Evolutionary conservation across 1,140 invertebrate genomes (phyloP).

Genomic region (Geopemphigus sp.): DNA sequence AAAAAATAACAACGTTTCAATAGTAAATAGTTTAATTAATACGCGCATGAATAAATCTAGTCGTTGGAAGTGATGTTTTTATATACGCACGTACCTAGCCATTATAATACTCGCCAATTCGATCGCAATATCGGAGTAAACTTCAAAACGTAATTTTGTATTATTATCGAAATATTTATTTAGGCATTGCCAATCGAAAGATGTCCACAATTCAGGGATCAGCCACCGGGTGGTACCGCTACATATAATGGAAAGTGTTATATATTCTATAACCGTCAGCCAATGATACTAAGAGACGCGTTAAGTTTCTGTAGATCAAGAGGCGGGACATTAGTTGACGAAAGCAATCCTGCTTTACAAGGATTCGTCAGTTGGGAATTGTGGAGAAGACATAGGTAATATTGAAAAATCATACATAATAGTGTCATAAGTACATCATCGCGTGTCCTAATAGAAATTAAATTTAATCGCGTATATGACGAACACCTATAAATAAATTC

Average conservation of each 20-base stretch:
- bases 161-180: not conserved
- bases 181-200: slow-evolving; percentile 85
- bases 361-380: slow-evolving; percentile 93
- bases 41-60: too few species aligned
- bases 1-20: too few species aligned
- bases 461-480: not conserved
- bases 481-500: not conserved
- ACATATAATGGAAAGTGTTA: slow-evolving; percentile 96
- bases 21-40: too few species aligned
- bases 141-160: too few species aligned
- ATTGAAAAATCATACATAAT: not conserved
- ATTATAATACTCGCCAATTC: too few species aligned
- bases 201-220: slow-evolving; percentile 88
- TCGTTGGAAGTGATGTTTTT: too few species aligned
- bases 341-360: slow-evolving; percentile 90
- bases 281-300: slow-evolving; percentile 76
- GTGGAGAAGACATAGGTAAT: slow-evolving; percentile 79
- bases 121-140: too few species aligned
- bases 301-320: slow-evolving; percentile 75
- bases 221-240: slow-evolving; percentile 85
- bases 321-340: slow-evolving; percentile 82
- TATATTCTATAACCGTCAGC: slow-evolving; percentile 89
- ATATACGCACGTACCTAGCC: too few species aligned
- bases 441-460: too few species aligned
- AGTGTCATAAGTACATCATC: too few species aligned